A percentile compares a stretch with the other conserved stretches of the same genome.
Conservation (phyloP, 2,113 vertebrate species). For the Ceyx cyanopectus region DNA sequence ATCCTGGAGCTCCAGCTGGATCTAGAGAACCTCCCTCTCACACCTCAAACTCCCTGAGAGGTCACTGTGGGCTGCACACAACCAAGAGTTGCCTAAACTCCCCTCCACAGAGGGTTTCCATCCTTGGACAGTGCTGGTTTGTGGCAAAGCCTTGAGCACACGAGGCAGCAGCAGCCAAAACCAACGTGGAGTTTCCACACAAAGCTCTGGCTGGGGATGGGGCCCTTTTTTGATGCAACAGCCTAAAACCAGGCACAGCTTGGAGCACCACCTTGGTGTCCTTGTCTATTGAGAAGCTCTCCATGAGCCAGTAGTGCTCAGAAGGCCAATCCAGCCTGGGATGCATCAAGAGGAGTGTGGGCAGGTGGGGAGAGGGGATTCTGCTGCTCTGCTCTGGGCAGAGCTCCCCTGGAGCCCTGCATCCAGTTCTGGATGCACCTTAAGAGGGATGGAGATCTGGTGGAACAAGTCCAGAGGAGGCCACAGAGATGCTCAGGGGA, state of each 20-base stretch:
- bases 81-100: rapidly evolving
- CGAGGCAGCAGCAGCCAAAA: background rate
- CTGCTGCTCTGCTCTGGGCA: too few species aligned
- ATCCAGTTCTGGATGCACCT: too few species aligned
- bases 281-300: too few species aligned
- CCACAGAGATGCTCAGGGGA: too few species aligned
- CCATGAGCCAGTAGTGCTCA: too few species aligned
- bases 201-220: background rate
- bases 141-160: background rate
- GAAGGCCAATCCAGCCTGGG: too few species aligned
- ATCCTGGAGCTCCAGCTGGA: background rate
- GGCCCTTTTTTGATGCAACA: background rate
- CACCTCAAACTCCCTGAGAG: background rate
- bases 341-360: too few species aligned
- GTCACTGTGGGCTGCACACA: rapidly evolving
- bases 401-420: too few species aligned
- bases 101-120: background rate
- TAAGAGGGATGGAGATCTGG: too few species aligned
- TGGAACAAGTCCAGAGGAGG: too few species aligned
- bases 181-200: rapidly evolving
- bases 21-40: background rate
- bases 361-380: too few species aligned
- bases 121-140: background rate
- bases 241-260: background rate
- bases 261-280: rapidly evolving